Conservation (phyloP, 2,113 vertebrate genomes). For the Canis aureus region DNA sequence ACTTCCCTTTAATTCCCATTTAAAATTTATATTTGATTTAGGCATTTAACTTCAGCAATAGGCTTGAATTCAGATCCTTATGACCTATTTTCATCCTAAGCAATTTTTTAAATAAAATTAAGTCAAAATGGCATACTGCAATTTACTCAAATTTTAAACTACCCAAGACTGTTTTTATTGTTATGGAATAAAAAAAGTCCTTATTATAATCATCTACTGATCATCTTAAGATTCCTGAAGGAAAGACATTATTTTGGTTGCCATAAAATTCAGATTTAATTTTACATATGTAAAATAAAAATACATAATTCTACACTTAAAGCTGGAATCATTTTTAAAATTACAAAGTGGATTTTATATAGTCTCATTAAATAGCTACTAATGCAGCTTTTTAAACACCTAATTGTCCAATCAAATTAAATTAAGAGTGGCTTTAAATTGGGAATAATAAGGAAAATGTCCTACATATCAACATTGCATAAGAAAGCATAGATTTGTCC, state of each 20-base stretch:
- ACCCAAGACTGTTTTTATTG: neutral
- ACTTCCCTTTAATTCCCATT: constrained; percentile 52
- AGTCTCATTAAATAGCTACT: neutral
- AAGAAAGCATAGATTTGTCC: neutral
- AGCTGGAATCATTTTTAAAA: constrained; percentile 9
- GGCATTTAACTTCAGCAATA: neutral
- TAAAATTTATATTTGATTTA: constrained; percentile 30
- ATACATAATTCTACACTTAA: neutral
- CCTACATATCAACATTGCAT: constrained; percentile 11
- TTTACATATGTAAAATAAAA: constrained; percentile 29
- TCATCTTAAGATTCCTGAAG: neutral
- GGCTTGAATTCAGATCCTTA: neutral
- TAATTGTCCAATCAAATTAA: neutral
- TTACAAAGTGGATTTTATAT: neutral
- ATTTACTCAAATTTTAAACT: constrained; percentile 50
- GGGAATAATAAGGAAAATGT: constrained; percentile 80
- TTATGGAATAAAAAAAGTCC: neutral
- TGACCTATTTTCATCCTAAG: neutral
- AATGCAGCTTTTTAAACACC: neutral
- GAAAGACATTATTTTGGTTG: neutral
- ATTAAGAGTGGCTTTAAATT: constrained; percentile 90
- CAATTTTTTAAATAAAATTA: constrained; percentile 27
- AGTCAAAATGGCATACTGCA: neutral
- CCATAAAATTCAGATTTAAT: neutral
- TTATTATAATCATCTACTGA: neutral